A percentile compares a stretch with the other conserved stretches of the same genome.
Evolutionary conservation across 2,113 vertebrate species (phyloP).

Genomic region (Orthonyx spaldingii): DNA sequence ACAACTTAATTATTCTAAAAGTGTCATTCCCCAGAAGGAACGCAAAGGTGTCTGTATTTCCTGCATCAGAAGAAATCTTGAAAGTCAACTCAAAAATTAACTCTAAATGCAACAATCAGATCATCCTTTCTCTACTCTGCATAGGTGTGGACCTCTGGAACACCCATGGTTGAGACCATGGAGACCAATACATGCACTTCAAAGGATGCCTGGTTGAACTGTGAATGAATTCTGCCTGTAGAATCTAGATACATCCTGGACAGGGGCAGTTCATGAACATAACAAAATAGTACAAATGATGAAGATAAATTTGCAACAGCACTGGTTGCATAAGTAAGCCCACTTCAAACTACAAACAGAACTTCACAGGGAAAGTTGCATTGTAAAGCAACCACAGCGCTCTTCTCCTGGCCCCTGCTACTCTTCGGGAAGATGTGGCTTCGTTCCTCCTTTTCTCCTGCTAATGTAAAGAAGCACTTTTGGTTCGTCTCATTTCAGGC

Average conservation of each 20-base stretch:
- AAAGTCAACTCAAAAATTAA: neutral
- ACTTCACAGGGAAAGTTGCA: neutral
- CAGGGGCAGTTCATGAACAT: neutral
- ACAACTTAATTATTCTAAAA: neutral
- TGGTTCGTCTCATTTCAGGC: neutral
- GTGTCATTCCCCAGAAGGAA: neutral
- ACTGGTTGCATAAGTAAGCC: neutral
- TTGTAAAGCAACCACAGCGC: neutral
- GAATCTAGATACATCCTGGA: neutral
- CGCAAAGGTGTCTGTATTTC: neutral
- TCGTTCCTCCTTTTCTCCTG: neutral
- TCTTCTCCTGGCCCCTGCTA: neutral
- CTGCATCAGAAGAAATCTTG: neutral
- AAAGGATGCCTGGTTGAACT: neutral
- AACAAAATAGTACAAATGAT: neutral
- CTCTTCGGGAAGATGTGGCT: neutral
- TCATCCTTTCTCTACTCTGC: neutral
- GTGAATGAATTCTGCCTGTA: neutral
- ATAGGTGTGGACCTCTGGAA: neutral
- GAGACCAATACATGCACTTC: neutral
- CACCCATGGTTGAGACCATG: neutral
- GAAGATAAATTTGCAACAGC: neutral
- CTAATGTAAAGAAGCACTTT: neutral
- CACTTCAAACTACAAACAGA: neutral
- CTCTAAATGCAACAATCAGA: neutral